phyloP scores from a whole-genome alignment of 2,113 vertebrate species.

The Cryptomyrus ogoouensis region DNA sequence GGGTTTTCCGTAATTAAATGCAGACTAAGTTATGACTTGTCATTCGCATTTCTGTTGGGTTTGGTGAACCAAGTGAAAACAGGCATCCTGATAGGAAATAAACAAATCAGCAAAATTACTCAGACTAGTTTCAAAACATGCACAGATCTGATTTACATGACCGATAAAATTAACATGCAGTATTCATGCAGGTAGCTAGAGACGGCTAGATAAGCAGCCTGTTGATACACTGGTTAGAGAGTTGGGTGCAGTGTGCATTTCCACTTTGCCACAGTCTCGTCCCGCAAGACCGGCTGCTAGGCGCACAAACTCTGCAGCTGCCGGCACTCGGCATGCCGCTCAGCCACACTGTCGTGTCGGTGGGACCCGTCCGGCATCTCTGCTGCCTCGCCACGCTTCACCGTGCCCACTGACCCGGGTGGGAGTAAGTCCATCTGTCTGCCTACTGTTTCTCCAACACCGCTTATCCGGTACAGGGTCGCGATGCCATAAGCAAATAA shows the following conservation, averaged over 20 bases:
- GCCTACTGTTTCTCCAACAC: background rate
- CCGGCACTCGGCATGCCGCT: background rate
- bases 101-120: background rate
- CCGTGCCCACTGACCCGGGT: background rate
- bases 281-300: background rate
- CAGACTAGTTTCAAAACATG: background rate
- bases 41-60: background rate
- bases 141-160: background rate
- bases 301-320: background rate
- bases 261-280: background rate
- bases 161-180: background rate
- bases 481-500: background rate
- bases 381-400: background rate
- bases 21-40: background rate
- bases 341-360: background rate
- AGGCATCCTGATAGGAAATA: background rate
- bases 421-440: background rate
- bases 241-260: background rate
- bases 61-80: background rate
- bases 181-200: background rate
- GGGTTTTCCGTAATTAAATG: background rate
- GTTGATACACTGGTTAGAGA: background rate
- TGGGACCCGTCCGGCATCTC: background rate
- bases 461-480: background rate
- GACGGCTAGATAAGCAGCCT: background rate